Base-by-base conservation (phyloP, 2,797 vertebrate species). In the Hydrolagus colliei region DNA sequence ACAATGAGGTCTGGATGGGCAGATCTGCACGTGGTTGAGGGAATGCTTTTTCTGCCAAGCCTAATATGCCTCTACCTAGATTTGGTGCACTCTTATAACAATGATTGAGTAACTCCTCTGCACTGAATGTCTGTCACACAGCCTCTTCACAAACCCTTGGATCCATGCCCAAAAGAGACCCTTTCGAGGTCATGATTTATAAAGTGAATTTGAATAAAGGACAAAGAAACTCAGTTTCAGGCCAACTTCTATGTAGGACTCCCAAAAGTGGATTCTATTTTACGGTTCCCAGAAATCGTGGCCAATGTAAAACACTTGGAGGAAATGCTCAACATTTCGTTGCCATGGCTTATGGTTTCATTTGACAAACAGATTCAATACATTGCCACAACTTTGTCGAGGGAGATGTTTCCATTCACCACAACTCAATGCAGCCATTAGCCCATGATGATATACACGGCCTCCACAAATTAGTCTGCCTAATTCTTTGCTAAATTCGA, bases 241-340 rank as follows among this genome's bases (percentile, higher is more conserved):
- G 59, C 12, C 9, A 12, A 12, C 63, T 65, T 80, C 67, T 80
- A 22, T n/a, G 63, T 65, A 14, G 61, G 12, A 32, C 61, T 32
- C 77, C 62, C n/a, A 65, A 22, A 80, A 63, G 78, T 80, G 27
- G 61, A 32, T 80, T 80, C 62, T 22, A 80, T 80, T 6, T 32
- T 65, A 16, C 9, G 65, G 65, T 80, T 65, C 65, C 12, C 22
- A 35, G 61, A 63, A 80, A 32, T 11, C 32, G 41, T 71, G 18
- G 18, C 79, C 41, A 16, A 27, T 52, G 79, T 68, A 52, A 41
- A 71, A 18, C 32, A 68, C 65, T 84, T 68, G 12, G 16, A 68
- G 32, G 13, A 68, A 84, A 32, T 84, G 16, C 32, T 41, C 35
- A 41, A 14, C 61, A 11, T 35, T 82, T 41, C 14, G 62, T 32